Evolutionary conservation across 1,140 invertebrate genomes (phyloP).

Genomic region (Hestina assimilis): DNA sequence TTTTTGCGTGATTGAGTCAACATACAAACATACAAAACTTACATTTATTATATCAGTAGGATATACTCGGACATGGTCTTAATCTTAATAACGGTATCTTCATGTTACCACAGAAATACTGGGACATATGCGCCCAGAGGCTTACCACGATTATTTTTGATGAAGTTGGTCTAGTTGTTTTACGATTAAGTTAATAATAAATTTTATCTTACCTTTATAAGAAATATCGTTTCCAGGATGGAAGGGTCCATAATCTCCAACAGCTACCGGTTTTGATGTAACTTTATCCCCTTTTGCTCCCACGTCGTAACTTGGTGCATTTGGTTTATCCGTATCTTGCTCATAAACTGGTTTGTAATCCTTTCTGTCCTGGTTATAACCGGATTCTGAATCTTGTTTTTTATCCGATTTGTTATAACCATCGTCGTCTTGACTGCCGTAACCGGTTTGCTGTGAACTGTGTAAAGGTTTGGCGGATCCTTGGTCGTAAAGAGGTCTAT

Average conservation of each 20-base stretch:
- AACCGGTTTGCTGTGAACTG: constrained; percentile 20
- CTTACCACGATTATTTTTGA: too few relatives aligned
- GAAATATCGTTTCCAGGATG: constrained; percentile 28
- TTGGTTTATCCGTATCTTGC: constrained; percentile 46
- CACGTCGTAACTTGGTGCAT: constrained; percentile 49
- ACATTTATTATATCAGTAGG: too few relatives aligned
- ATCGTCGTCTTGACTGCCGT: constrained; percentile 7
- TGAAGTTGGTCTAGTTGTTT: too few relatives aligned
- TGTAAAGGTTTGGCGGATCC: constrained; percentile 8
- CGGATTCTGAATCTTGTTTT: constrained; percentile 5
- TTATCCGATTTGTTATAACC: constrained; percentile 14
- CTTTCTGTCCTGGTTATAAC: constrained; percentile 19
- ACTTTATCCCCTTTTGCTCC: constrained; percentile 50
- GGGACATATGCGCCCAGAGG: too few relatives aligned
- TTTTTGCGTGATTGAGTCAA: too few relatives aligned
- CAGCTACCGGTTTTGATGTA: constrained; percentile 54
- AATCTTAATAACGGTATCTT: too few relatives aligned
- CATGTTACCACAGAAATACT: too few relatives aligned
- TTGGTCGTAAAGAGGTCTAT: neutral
- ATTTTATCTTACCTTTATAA: constrained; percentile 54
- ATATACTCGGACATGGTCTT: too few relatives aligned
- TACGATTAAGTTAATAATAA: neutral
- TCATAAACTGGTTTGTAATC: constrained; percentile 60
- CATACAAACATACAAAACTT: too few relatives aligned
- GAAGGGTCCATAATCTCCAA: constrained; percentile 50